Evolutionary conservation across 1,140 invertebrate species (phyloP).

Genomic region (Pogonognathellus flavescens): DNA sequence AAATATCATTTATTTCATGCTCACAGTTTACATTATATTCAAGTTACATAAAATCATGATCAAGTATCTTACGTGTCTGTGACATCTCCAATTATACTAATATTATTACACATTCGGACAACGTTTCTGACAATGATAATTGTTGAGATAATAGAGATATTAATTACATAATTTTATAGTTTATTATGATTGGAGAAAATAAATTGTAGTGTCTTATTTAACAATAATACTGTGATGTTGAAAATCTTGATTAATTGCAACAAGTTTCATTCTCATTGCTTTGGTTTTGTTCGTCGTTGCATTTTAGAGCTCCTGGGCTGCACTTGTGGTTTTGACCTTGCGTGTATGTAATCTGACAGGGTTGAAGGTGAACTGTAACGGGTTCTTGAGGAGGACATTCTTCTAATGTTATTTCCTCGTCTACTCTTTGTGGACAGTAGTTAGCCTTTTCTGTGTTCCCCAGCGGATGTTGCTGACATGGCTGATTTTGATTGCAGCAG

Average conservation of each 20-base stretch:
- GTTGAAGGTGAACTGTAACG: conserved; percentile 57
- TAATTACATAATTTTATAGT: too few relatives aligned
- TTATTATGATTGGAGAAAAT: too few relatives aligned
- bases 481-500: conserved; percentile 51
- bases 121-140: too few relatives aligned
- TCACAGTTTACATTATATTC: too few relatives aligned
- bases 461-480: conserved; percentile 60
- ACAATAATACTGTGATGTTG: too few relatives aligned
- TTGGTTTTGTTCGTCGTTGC: conserved; percentile 48
- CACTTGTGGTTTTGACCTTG: conserved; percentile 62
- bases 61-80: too few relatives aligned
- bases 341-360: conserved; percentile 59
- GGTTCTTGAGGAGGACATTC: conserved; percentile 63
- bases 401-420: conserved; percentile 44
- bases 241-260: too few relatives aligned
- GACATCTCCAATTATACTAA: neutral
- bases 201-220: too few relatives aligned
- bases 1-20: neutral
- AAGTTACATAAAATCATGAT: too few relatives aligned
- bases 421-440: conserved; percentile 54
- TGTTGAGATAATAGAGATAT: too few relatives aligned
- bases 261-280: neutral
- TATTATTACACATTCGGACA: too few relatives aligned
- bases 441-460: neutral
- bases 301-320: conserved; percentile 59